Base-by-base conservation (phyloP, 1,140 invertebrate genomes). In the Apis mellifera region DNA sequence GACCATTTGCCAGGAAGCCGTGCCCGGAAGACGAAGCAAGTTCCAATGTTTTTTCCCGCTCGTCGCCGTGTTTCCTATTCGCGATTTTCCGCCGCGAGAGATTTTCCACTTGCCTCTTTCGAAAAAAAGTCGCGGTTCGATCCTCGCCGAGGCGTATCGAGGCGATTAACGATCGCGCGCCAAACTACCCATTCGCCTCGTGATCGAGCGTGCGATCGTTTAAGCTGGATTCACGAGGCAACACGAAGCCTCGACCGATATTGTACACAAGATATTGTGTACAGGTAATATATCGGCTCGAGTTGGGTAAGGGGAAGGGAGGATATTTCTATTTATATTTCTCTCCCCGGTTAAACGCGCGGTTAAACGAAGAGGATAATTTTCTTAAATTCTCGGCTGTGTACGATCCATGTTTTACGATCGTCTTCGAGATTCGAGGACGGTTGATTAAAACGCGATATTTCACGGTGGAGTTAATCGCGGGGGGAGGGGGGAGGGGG, bases 1-100 rank as follows among this genome's bases (percentile, higher is more conserved):
- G 87, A 66, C 84, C 85, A 90, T 90, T 90, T 89, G 84, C 85
- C 80, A 72, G 72, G 84, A 89, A 90, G 79, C 85, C 89, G 86
- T 90, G 89, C 83, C 68, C 60, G 64, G 84, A 21, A 50, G 65
- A n/a, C 69, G 74, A 71, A 48, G 55, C 42, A 54, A 55, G 52
- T 65, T 60, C 52, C 64, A 15, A 23, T 42, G 50, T 48, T 75
- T 48, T n/a, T 75, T 68, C 52, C 50, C 12, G 7, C 52, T 12
- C 26, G 17, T 17, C 21, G 3, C n/a, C 13, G 32, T 32, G 32
- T 21, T 42, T 57, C 32, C 23, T 62, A 9, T 32, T 32, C 9
- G 50, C 7, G 21, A 17, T 42, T 11, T 42, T 19, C 4, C 21
- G 12, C 26, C 23, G 8, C 62, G 15, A 42, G 17, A 57, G 55